A percentile compares a stretch with the other conserved stretches of the same genome.
Evolutionary conservation across 2,888 invertebrate species (phyloP).

Genomic region (Amblyjoppa fuscipennis): DNA sequence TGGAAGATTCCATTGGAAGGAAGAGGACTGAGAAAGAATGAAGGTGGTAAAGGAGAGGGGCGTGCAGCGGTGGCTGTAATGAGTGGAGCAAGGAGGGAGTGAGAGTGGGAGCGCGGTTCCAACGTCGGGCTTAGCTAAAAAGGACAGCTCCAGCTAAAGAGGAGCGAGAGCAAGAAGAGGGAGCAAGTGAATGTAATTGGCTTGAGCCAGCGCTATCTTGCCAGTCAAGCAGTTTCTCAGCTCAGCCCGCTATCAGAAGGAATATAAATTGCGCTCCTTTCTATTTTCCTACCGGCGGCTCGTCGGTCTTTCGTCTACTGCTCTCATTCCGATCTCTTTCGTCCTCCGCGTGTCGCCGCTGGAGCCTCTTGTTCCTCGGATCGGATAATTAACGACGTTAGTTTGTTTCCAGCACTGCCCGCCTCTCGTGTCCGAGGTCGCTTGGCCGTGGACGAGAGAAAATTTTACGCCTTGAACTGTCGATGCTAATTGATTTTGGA

Average conservation of each 20-base stretch:
- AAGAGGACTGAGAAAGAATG: constrained; percentile 53
- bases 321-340: constrained; percentile 47
- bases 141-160: constrained; percentile 72
- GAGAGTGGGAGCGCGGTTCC: neutral
- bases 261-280: constrained; percentile 82
- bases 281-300: constrained; percentile 74
- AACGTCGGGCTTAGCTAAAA: constrained; percentile 68
- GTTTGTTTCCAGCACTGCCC: constrained; percentile 78
- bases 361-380: constrained; percentile 54
- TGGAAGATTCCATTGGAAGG: constrained; percentile 50
- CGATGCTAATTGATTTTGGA: neutral
- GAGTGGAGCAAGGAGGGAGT: constrained; percentile 31
- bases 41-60: constrained; percentile 41
- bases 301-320: constrained; percentile 46
- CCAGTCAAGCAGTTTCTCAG: constrained; percentile 83
- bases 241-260: constrained; percentile 81
- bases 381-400: constrained; percentile 79
- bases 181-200: constrained; percentile 84
- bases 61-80: constrained; percentile 13
- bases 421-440: constrained; percentile 14
- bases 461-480: neutral
- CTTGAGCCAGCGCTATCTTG: constrained; percentile 81
- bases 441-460: neutral
- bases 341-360: constrained; percentile 43
- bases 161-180: constrained; percentile 73